phyloP scores from a whole-genome alignment of 2,888 invertebrate genomes.

The Oegoconia quadripuncta region DNA sequence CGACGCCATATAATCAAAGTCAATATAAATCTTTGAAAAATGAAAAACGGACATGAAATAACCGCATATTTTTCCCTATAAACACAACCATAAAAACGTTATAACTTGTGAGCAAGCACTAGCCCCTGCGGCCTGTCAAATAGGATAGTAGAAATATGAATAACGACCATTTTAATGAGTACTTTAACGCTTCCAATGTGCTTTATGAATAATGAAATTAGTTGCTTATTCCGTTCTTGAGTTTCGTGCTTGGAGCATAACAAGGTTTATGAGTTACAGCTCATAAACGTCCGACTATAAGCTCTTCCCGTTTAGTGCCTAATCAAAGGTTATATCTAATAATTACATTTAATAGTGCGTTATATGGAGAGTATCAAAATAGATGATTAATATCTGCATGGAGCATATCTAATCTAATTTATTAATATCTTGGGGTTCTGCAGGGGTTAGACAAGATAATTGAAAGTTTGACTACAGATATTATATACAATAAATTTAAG shows the following conservation, averaged over 20 bases:
- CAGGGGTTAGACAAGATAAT: too few species aligned
- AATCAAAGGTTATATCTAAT: slow-evolving; percentile 41
- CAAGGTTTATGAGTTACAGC: slow-evolving; percentile 61
- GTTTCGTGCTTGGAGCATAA: slow-evolving; percentile 66
- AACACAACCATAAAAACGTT: slow-evolving; percentile 69
- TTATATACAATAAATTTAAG: too few species aligned
- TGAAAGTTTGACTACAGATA: too few species aligned
- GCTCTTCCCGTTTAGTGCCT: slow-evolving; percentile 35
- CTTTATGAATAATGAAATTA: slow-evolving; percentile 79
- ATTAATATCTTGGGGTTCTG: too few species aligned
- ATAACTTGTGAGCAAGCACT: slow-evolving; percentile 67
- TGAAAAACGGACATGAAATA: slow-evolving; percentile 71
- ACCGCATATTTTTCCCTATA: slow-evolving; percentile 66
- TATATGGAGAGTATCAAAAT: slow-evolving; percentile 12
- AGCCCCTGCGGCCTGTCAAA: slow-evolving; percentile 64
- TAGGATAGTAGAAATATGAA: slow-evolving; percentile 71
- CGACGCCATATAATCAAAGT: slow-evolving; percentile 72
- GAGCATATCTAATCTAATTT: not conserved
- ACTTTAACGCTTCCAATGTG: slow-evolving; percentile 77
- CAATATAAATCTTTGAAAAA: slow-evolving; percentile 65
- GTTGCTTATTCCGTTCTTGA: slow-evolving; percentile 72
- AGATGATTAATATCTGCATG: slow-evolving; percentile 5
- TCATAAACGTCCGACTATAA: slow-evolving; percentile 44
- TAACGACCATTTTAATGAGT: slow-evolving; percentile 71
- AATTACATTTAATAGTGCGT: slow-evolving; percentile 11